Base-by-base conservation (phyloP, 2,113 vertebrate species). In the Macheiramphus alcinus region DNA sequence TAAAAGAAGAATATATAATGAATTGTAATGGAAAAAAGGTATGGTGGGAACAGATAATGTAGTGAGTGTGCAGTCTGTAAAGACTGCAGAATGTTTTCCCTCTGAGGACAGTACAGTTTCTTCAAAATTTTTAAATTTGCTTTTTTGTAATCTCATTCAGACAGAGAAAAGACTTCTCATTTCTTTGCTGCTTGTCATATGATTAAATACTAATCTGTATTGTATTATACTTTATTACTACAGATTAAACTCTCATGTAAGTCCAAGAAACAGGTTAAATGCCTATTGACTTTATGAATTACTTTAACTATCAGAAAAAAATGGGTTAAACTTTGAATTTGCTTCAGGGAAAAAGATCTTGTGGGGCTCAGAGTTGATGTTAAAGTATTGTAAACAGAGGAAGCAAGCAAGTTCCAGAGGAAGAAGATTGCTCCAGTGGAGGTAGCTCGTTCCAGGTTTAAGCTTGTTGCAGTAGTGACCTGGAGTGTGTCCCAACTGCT, bases 1-100 rank as follows among this genome's bases (percentile, higher is more conserved):
- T 94, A 75, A 93, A 94, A 91, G 55, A 90, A 61, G 67, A 82
- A 59, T 93, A 27, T 80, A 13, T 80, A 84, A 93, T 93, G 38
- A 88, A 83, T 71, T 93, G 13, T 92, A 90, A 83, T 79, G 38
- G 80, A 43, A 91, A 84, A 94, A 88, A 55, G 40, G 47, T 78
- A 47, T 68, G 48, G 48, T 92, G 58, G 38, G 50, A 93, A 42
- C 56, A 71, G 79, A 67, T 88, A 91, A 82, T 74, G 10, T 17
- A 67, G 34, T 26, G 76, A 90, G 11, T 10, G 8, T 92, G 58
- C 23, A 79, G 55, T 65, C 80, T 75, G 47, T 81, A 62, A 59
- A 85, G 80, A 38, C 12, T 80, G 34, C 27, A 32, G 34, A 78
- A 68, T 22, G 16, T 75, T 97, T 91, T 86, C 16, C 22, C 42